Conservation (phyloP, 2,797 vertebrate species). For the Macropus fuliginosus region DNA sequence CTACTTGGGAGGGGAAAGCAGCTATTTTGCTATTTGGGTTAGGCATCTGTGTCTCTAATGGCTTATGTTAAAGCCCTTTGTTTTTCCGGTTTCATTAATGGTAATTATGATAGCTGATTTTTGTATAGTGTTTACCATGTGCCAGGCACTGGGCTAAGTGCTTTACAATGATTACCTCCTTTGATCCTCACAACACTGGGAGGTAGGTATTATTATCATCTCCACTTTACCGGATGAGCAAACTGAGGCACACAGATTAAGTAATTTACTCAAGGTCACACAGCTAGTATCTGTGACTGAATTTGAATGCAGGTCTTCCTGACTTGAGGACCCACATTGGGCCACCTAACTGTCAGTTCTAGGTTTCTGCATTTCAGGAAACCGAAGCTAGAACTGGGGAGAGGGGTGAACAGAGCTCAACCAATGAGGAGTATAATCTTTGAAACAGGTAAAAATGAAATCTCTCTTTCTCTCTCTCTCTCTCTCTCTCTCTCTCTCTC, state of each 20-base stretch:
- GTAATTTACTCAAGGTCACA: background rate
- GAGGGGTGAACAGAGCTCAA: background rate
- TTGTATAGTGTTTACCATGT: background rate
- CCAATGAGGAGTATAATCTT: background rate
- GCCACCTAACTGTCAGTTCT: background rate
- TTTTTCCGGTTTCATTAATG: background rate
- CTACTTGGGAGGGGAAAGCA: background rate
- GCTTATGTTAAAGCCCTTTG: background rate
- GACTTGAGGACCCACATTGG: background rate
- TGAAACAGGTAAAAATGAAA: background rate
- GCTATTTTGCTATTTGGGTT: background rate
- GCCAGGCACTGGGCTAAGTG: background rate
- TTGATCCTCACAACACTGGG: background rate
- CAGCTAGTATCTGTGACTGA: background rate
- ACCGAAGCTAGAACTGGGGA: background rate
- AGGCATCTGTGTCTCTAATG: background rate
- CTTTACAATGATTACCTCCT: background rate
- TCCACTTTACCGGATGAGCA: background rate
- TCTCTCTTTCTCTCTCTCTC: too few relatives aligned
- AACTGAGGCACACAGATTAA: background rate
- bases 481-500: too few relatives aligned
- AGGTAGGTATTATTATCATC: background rate
- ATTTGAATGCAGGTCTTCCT: background rate
- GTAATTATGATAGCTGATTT: background rate
- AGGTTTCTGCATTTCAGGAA: background rate